Evolutionary conservation across 2,888 invertebrate genomes (phyloP).

Genomic region (Oegoconia quadripuncta): DNA sequence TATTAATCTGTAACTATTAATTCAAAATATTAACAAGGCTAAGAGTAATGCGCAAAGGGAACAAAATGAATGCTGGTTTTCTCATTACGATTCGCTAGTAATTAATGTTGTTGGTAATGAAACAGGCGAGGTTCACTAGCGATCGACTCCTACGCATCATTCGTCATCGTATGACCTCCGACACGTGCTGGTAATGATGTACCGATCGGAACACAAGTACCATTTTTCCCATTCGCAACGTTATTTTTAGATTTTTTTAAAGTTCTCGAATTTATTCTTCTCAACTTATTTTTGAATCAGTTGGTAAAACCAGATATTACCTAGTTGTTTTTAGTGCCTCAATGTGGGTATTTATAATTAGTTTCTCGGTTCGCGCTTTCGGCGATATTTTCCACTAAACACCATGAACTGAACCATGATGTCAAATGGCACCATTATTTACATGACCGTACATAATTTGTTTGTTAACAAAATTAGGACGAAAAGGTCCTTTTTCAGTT

Average conservation of each 20-base stretch:
- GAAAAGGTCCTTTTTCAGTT: constrained; percentile 64
- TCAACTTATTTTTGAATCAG: no score
- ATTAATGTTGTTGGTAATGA: constrained; percentile 71
- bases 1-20: constrained; percentile 8
- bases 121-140: constrained; percentile 47
- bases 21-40: constrained; percentile 21
- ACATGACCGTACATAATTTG: constrained; percentile 50
- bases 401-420: constrained; percentile 19
- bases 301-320: no score
- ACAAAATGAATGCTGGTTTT: constrained; percentile 43
- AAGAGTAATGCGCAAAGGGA: constrained; percentile 30
- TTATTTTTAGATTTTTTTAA: constrained; percentile 9
- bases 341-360: no score
- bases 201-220: constrained; percentile 28
- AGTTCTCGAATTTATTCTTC: no score
- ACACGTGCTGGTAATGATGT: constrained; percentile 54
- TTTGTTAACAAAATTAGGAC: constrained; percentile 59
- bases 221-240: constrained; percentile 36
- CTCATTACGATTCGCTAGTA: constrained; percentile 64
- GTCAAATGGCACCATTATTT: constrained; percentile 31
- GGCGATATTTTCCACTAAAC: no score
- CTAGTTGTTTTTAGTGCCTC: no score
- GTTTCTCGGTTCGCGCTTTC: no score
- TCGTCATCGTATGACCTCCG: constrained; percentile 66
- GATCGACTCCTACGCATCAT: constrained; percentile 71